phyloP scores from a whole-genome alignment of 1,140 invertebrate species.

The Drosophila murphyi region DNA sequence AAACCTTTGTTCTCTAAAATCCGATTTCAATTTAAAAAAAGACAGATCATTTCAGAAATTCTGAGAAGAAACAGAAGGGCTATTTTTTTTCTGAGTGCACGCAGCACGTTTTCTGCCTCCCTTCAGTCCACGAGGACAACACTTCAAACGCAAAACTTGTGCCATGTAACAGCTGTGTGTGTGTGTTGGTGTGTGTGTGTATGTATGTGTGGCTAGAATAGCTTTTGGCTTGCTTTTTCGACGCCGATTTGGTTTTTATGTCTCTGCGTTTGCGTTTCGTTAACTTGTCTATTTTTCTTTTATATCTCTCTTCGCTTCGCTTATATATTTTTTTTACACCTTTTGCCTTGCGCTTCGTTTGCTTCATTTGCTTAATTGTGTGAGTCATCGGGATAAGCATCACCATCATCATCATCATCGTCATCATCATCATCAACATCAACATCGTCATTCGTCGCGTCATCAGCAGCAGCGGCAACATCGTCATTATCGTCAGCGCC shows the following conservation, averaged over 20 bases:
- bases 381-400: slow-evolving; percentile 59
- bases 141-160: slow-evolving; percentile 30
- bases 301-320: too few species aligned
- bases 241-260: slow-evolving; percentile 34
- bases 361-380: slow-evolving; percentile 82
- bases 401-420: slow-evolving; percentile 30
- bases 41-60: too few species aligned
- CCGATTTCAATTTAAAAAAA: too few species aligned
- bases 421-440: slow-evolving; percentile 8
- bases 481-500: slow-evolving; percentile 15
- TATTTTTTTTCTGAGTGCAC: too few species aligned
- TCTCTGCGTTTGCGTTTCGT: slow-evolving; percentile 48
- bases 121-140: too few species aligned
- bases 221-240: neutral
- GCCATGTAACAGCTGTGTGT: slow-evolving; percentile 16
- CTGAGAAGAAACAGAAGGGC: too few species aligned
- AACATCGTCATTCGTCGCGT: neutral
- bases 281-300: slow-evolving; percentile 15
- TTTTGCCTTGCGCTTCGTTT: slow-evolving; percentile 44
- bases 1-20: too few species aligned
- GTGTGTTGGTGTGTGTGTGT: slow-evolving; percentile 11
- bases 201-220: neutral
- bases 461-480: slow-evolving; percentile 3
- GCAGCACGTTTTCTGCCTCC: too few species aligned
- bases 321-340: neutral